These are phyloP conservation scores for Marasmarcha lunaedactyla DNA, from an alignment of 2,888 invertebrate species.

Conservation along the genomic window DNA sequence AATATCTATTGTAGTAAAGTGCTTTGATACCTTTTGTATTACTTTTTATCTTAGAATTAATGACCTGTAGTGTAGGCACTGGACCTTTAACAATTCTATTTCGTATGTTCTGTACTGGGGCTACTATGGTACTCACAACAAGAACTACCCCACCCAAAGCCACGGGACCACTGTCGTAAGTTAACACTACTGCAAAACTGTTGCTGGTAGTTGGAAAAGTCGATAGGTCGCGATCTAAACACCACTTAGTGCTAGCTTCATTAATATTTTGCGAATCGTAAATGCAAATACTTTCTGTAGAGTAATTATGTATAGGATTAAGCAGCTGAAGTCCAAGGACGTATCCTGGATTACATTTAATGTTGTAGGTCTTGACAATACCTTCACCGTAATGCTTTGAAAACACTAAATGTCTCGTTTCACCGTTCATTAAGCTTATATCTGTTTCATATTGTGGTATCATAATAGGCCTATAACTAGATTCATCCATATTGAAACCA, in stretches of 20 bases:
- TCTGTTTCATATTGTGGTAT: slow-evolving; percentile 75
- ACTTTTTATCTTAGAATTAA: slow-evolving; percentile 80
- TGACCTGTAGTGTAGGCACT: slow-evolving; percentile 79
- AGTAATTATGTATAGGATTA: slow-evolving; percentile 90
- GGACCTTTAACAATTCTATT: slow-evolving; percentile 84
- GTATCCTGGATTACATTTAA: slow-evolving; percentile 83
- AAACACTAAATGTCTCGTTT: slow-evolving; percentile 85
- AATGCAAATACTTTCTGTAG: slow-evolving; percentile 85
- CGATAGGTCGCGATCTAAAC: slow-evolving; percentile 84
- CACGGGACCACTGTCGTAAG: slow-evolving; percentile 82
- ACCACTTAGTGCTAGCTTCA: slow-evolving; percentile 77
- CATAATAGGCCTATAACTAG: slow-evolving; percentile 79
- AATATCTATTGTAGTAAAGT: slow-evolving; percentile 88
- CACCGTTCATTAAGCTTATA: slow-evolving; percentile 76
- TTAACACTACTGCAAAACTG: slow-evolving; percentile 82
- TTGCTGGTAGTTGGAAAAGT: slow-evolving; percentile 92
- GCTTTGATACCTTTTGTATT: slow-evolving; percentile 86
- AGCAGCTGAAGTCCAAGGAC: slow-evolving; percentile 90
- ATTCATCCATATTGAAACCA: slow-evolving; percentile 75
- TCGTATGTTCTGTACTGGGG: slow-evolving; percentile 78
- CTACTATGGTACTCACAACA: slow-evolving; percentile 78
- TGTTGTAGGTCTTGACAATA: slow-evolving; percentile 69
- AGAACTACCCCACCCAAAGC: slow-evolving; percentile 87
- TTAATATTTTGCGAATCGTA: slow-evolving; percentile 80
- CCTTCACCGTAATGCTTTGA: slow-evolving; percentile 72